Evolutionary conservation across 2,797 vertebrate species (phyloP).

Genomic region (Malacoctenus gilli): DNA sequence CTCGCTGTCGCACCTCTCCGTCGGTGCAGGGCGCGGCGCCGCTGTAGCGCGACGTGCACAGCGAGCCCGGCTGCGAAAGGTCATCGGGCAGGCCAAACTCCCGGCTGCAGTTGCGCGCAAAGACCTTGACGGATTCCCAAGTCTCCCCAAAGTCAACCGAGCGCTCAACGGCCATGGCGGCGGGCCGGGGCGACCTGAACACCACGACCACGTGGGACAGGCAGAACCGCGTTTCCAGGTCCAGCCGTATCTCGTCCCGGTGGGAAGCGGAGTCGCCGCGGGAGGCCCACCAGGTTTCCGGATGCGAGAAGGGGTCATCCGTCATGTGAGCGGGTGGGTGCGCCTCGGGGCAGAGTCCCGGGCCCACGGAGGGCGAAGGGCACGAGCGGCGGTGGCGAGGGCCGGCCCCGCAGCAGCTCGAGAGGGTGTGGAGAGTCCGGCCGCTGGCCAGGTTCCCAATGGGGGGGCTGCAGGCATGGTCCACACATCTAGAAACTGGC

Average conservation of each 20-base stretch:
- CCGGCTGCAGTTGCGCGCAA: slow-evolving; percentile 85
- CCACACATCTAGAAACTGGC: slow-evolving; percentile 81
- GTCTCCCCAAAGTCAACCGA: slow-evolving; percentile 86
- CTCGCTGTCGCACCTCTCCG: slow-evolving; percentile 83
- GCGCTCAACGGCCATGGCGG: slow-evolving; percentile 87
- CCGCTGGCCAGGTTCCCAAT: slow-evolving; percentile 88
- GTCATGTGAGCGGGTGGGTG: slow-evolving; percentile 87
- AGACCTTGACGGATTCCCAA: slow-evolving; percentile 88
- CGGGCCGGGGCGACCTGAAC: slow-evolving; percentile 88
- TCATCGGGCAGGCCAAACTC: slow-evolving; percentile 87
- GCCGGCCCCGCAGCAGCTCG: slow-evolving; percentile 54
- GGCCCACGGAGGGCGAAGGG: slow-evolving; percentile 57
- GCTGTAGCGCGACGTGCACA: slow-evolving; percentile 90
- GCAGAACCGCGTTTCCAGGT: slow-evolving; percentile 87
- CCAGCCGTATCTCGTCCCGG: slow-evolving; percentile 84
- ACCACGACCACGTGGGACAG: slow-evolving; percentile 87
- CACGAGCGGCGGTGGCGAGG: slow-evolving; percentile 26
- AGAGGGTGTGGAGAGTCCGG: slow-evolving; percentile 78
- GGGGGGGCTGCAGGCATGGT: slow-evolving; percentile 86
- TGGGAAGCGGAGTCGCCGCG: slow-evolving; percentile 50
- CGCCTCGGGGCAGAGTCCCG: slow-evolving; percentile 69
- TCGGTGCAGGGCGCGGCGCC: slow-evolving; percentile 82
- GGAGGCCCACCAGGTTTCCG: slow-evolving; percentile 89
- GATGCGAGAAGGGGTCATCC: slow-evolving; percentile 85
- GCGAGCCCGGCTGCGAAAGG: slow-evolving; percentile 75